Base-by-base conservation (phyloP, 1,140 invertebrate genomes). In the Glossosoma conforme region DNA sequence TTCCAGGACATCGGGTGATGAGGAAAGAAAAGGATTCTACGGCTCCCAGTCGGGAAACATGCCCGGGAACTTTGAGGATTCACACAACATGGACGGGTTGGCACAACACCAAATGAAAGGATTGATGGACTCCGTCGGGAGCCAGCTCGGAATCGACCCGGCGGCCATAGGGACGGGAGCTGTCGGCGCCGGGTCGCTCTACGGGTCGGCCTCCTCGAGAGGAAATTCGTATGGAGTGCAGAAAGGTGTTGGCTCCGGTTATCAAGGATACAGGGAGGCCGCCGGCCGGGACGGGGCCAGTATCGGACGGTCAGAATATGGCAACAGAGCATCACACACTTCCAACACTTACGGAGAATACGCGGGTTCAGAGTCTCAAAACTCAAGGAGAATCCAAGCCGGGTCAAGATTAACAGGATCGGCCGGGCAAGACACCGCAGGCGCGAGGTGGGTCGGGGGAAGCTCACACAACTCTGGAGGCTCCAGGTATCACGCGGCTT, bases 41-140 rank as follows among this genome's bases (percentile, higher is more conserved):
- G 69, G 64, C 3, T 65, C 70, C 18, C 70, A 73, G 47, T 65
- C 68, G 52, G 72, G 72, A 1, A 75, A 75, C 43, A 71, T 73
- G 69, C 70, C 70, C 13, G 72, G 72, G 1, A 75, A 75, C 49
- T 75, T 64, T 32, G 70, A 75, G 60, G 58, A 60, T 14, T 67
- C 72, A 6, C 70, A 73, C 45, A 75, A 75, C 54, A 75, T 75
- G 72, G 72, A 75, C 54, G 46, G 47, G 0, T 44, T 68, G 41
- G 72, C 70, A 10, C 68, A 72, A 43, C 56, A 65, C 33, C 72
- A 75, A 56, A 70, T 74, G 69, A 68, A 69, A 30, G 65, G 65
- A 8, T 56, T 68, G 8, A 63, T 68, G 2, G 56, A 56, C 15
- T 65, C 67, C 60, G 66, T 72, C 2, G 64, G 71, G 36, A 65